Conservation (phyloP, 2,113 vertebrate species). For the Psilopogon haemacephalus region DNA sequence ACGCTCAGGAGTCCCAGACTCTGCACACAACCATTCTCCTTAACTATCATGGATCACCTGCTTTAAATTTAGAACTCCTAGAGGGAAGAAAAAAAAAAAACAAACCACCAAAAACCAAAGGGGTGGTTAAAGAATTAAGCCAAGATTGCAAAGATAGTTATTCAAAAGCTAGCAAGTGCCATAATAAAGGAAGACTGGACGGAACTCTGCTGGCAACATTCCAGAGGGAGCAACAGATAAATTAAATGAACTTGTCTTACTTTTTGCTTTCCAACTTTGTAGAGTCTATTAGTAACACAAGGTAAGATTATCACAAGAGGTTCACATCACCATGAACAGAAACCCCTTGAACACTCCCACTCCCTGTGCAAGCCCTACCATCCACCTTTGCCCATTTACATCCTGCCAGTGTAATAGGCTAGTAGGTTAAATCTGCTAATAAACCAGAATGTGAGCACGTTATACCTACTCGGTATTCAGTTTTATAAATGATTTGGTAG, state of each 20-base stretch:
- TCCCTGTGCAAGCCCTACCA: background rate
- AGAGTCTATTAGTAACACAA: background rate
- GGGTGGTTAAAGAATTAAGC: background rate
- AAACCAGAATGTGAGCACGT: conserved; percentile 6
- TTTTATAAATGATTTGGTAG: conserved; percentile 46
- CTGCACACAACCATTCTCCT: background rate
- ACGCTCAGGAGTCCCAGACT: background rate
- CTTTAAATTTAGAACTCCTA: background rate
- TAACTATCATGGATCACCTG: background rate
- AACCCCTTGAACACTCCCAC: background rate
- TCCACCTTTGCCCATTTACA: conserved; percentile 5
- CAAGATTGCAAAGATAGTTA: background rate
- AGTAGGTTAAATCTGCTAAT: conserved; percentile 5
- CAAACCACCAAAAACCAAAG: too few relatives aligned
- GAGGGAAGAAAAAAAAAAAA: background rate
- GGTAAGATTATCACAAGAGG: background rate
- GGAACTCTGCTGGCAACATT: background rate
- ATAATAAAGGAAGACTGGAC: background rate
- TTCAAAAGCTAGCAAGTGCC: background rate
- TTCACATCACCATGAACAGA: background rate
- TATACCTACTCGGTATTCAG: conserved; percentile 49
- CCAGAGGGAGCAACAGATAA: background rate
- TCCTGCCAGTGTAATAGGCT: background rate
- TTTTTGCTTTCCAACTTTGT: background rate
- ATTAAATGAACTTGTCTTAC: background rate